Conservation (phyloP, 2,888 invertebrate genomes). For the Papilio gigon region DNA sequence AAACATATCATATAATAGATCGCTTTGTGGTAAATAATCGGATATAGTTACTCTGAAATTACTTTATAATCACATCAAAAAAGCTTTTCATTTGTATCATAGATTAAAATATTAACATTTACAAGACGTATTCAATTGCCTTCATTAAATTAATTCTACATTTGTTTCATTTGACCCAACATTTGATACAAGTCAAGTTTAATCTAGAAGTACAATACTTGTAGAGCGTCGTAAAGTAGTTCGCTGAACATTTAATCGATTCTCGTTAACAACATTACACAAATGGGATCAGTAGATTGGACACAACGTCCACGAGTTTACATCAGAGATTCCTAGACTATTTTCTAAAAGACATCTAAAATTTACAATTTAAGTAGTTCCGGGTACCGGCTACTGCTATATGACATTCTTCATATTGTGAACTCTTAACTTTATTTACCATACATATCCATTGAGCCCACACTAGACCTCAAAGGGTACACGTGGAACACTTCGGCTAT, state of each 20-base stretch:
- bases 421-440: neutral
- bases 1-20: neutral
- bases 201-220: constrained; percentile 57
- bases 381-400: neutral
- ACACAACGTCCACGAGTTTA: constrained; percentile 39
- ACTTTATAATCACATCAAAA: neutral
- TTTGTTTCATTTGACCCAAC: neutral
- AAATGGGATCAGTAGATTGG: constrained; percentile 50
- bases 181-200: constrained; percentile 38
- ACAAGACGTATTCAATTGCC: too few species aligned
- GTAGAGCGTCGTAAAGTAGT: constrained; percentile 57
- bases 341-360: neutral
- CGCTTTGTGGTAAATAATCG: constrained; percentile 7
- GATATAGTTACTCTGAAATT: neutral
- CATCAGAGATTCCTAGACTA: neutral
- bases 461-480: neutral
- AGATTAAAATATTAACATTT: too few species aligned
- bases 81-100: neutral
- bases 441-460: neutral
- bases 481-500: neutral
- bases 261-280: constrained; percentile 44
- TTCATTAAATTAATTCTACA: neutral
- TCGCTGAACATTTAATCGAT: constrained; percentile 54
- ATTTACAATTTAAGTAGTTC: neutral
- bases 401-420: neutral